These are phyloP conservation scores for Rhea pennata DNA, from an alignment of 2,113 vertebrate genomes.

Conservation along the genomic window DNA sequence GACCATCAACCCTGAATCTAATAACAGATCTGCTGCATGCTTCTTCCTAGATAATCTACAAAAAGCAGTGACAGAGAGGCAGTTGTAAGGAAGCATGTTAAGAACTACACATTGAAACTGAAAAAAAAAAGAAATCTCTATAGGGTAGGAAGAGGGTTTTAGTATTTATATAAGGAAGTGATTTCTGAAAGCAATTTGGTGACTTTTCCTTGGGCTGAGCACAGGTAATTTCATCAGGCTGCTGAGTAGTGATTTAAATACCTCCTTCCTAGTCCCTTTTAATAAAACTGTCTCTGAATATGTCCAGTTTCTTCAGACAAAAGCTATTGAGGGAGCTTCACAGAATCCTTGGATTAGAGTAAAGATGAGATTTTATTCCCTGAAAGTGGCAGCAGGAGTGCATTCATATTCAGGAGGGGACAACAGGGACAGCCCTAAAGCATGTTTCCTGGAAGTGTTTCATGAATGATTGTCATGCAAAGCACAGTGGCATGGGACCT, in stretches of 20 bases:
- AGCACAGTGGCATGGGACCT: rapidly evolving
- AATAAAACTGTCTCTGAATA: background rate
- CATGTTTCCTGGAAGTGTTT: background rate
- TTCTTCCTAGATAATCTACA: background rate
- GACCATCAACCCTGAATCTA: background rate
- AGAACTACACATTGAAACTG: background rate
- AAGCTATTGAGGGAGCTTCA: background rate
- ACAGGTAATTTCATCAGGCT: background rate
- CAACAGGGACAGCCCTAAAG: background rate
- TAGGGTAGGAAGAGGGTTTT: background rate
- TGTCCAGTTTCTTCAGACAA: background rate
- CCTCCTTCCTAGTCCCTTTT: background rate
- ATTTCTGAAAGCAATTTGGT: rapidly evolving
- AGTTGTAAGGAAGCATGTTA: rapidly evolving
- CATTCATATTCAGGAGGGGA: rapidly evolving
- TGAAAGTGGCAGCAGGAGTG: background rate
- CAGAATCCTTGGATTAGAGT: background rate
- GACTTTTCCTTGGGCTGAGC: background rate
- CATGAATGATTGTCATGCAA: background rate
- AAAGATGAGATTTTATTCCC: background rate
- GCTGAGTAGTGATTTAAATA: background rate
- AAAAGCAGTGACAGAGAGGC: too few relatives aligned
- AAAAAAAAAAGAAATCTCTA: background rate
- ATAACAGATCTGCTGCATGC: background rate
- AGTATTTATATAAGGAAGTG: background rate